Evolutionary conservation across 2,888 invertebrate species (phyloP), one percentile per base, ranked within the genome.

Genomic region (Caenorhabditis sp.): DNA sequence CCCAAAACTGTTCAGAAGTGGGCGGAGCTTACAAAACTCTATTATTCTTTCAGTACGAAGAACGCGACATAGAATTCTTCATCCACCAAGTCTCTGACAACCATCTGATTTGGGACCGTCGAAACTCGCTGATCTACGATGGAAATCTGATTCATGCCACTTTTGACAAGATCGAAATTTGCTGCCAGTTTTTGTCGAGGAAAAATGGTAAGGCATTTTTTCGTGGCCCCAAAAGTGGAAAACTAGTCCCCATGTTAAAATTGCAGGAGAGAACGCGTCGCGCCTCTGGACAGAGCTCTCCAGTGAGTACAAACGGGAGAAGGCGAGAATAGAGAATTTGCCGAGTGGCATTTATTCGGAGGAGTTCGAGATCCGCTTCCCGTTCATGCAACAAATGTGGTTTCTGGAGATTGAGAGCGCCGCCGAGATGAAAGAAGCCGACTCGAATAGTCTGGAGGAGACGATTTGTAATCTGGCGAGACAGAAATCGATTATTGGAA

Each of bases 321-420:
- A 70, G 44, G 14, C 41, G 16, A 61, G 79, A 44, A 24, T 79
- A 31, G 79, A 79, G n/a, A 49, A 79, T 12, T 41, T 79, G n/a
- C 79, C 79, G 19, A 64, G 63, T 19, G 79, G 79, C 63, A 56
- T 51, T 28, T 79, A 79, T 28, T 63, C 61, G 24, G 59, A 63
- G 12, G 79, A 79, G 22, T 79, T 79, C 35, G 79, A 79, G 28
- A 22, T 68, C 5, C 69, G 64, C 1, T 79, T 79, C 26, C 79
- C 79, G 6, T 79, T 79, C n/a, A 63, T 79, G 61, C 69, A 79
- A 47, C 79, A 70, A 54, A 79, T 79, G 79, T 79, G 79, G 79
- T 79, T 79, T 70, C 16, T 79, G 70, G 79, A 79, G 16, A 58
- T 68, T 7, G 66, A 59, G 38, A 68, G 56, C 7, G 47, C 24